Conservation (phyloP, 2,797 vertebrate genomes). For the Dipus sagitta region DNA sequence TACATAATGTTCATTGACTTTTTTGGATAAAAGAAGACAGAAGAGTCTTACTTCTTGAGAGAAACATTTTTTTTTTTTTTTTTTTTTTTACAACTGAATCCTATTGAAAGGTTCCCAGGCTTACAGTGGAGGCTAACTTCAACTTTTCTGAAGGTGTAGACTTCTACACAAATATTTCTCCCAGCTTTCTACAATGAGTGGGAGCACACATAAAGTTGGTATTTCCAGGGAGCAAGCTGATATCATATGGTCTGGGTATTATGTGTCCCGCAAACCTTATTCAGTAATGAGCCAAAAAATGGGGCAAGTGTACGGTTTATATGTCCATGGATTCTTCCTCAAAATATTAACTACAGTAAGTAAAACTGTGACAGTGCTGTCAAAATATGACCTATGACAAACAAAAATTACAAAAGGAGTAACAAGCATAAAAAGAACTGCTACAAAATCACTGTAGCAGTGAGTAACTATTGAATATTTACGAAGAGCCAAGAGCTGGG, state of each 20-base stretch:
- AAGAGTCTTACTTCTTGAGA: too few species aligned
- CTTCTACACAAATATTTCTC: not conserved
- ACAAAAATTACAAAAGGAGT: constrained; percentile 1
- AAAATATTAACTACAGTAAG: constrained; percentile 57
- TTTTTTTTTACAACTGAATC: too few species aligned
- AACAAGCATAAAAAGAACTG: constrained; percentile 24
- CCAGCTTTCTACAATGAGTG: constrained; percentile 8
- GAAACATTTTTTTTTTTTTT: too few species aligned
- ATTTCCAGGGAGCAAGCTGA: not conserved
- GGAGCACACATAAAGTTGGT: not conserved
- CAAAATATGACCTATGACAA: not conserved
- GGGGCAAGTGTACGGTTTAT: not conserved
- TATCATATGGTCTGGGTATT: not conserved
- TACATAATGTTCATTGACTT: constrained; percentile 3
- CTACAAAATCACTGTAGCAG: not conserved
- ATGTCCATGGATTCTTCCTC: not conserved
- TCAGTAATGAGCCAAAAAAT: constrained; percentile 1
- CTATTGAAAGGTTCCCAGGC: not conserved
- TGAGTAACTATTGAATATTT: not conserved
- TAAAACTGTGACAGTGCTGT: not conserved
- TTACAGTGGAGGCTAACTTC: not conserved
- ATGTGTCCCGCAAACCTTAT: constrained; percentile 24
- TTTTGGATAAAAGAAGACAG: not conserved
- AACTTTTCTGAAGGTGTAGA: constrained; percentile 14
- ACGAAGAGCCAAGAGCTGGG: not conserved